Percentiles rank a stretch among this genome's conserved stretches.
Evolutionary conservation across 2,797 vertebrate species (phyloP).

Genomic region (Lithobates pipiens): DNA sequence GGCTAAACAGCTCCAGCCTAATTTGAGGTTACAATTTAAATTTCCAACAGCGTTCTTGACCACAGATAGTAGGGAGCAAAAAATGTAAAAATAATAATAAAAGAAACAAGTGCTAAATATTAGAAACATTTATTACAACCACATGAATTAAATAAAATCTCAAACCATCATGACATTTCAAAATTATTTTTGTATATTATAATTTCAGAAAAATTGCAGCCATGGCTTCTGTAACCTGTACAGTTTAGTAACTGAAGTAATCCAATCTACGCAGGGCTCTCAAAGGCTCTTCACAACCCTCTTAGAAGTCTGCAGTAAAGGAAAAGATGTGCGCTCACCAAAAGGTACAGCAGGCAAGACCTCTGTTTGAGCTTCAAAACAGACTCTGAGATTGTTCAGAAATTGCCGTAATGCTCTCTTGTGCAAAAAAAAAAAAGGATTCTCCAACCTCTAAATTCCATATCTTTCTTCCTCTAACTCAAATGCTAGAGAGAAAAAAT

Average conservation of each 20-base stretch:
- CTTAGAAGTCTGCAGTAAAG: not conserved
- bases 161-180: too few species aligned
- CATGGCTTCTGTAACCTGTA: not conserved
- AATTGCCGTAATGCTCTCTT: not conserved
- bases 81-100: too few species aligned
- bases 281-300: not conserved
- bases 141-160: too few species aligned
- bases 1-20: too few species aligned
- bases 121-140: too few species aligned
- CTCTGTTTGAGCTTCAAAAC: not conserved
- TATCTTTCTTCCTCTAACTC: not conserved
- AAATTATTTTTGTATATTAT: not conserved
- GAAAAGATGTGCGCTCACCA: not conserved
- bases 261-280: not conserved
- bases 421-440: not conserved
- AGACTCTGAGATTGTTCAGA: not conserved
- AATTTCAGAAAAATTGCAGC: not conserved
- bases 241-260: not conserved
- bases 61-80: too few species aligned
- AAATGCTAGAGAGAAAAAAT: not conserved
- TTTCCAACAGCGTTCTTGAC: too few species aligned
- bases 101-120: too few species aligned
- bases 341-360: not conserved
- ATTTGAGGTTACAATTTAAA: too few species aligned
- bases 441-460: not conserved